Conservation (phyloP, 2,113 vertebrate genomes). For the Haliaeetus leucogaster region DNA sequence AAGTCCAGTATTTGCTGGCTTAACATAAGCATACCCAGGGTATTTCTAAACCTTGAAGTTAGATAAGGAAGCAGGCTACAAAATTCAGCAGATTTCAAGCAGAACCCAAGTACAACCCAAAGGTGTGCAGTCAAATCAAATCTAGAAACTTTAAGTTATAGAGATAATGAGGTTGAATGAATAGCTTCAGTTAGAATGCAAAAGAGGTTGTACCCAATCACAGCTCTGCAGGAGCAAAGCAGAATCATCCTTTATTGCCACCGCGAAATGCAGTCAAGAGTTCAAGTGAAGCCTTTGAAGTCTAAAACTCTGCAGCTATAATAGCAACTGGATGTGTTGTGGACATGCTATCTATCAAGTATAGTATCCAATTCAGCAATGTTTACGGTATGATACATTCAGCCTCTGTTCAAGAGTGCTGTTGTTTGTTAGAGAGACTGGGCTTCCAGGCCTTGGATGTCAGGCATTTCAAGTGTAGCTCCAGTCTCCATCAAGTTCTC, state of each 20-base stretch:
- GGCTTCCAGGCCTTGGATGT: background rate
- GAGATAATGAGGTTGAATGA: background rate
- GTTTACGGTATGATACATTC: background rate
- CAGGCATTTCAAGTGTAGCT: background rate
- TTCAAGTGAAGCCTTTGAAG: background rate
- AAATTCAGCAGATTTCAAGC: background rate
- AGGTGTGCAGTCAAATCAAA: background rate
- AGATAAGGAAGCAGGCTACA: background rate
- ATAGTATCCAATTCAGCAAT: background rate
- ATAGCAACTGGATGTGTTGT: background rate
- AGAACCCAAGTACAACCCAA: background rate
- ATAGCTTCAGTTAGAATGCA: background rate
- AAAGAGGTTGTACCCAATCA: background rate
- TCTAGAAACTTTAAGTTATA: background rate
- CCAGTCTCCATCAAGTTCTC: background rate
- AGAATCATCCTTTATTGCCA: background rate
- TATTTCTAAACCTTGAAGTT: background rate
- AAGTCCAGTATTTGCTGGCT: background rate
- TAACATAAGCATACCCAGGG: background rate
- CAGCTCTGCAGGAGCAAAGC: background rate
- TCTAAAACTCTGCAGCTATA: background rate
- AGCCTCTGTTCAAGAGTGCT: background rate
- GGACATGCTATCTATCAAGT: background rate
- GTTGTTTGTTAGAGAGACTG: background rate
- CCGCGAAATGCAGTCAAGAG: background rate